phyloP scores from a whole-genome alignment of 2,797 vertebrate species.

The Clamator glandarius region DNA sequence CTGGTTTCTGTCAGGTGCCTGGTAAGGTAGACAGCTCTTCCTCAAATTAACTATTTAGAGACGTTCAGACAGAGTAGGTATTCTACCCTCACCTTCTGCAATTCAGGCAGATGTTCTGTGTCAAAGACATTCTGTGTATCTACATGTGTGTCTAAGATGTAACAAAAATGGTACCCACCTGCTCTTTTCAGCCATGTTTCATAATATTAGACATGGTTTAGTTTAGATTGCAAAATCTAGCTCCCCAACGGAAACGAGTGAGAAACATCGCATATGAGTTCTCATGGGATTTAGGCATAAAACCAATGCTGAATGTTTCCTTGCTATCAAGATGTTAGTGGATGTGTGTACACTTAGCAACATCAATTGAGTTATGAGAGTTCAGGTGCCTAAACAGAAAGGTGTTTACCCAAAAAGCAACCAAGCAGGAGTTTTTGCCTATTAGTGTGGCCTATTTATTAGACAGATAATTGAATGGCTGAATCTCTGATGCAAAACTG shows the following conservation, averaged over 20 bases:
- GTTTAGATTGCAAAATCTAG: not conserved
- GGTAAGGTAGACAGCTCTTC: not conserved
- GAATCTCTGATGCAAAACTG: not conserved
- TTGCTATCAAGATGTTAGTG: not conserved
- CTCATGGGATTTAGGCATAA: not conserved
- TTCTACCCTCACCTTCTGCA: not conserved
- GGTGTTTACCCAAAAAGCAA: not conserved
- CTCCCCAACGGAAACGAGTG: not conserved
- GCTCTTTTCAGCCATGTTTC: not conserved
- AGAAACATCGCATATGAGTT: not conserved
- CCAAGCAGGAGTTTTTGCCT: not conserved
- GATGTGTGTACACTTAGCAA: not conserved
- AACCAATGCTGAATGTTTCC: not conserved
- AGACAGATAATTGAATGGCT: not conserved
- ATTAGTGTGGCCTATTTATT: not conserved
- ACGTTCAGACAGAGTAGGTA: not conserved
- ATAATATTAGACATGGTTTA: not conserved
- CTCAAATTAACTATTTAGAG: not conserved
- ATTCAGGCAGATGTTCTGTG: not conserved
- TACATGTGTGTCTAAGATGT: not conserved
- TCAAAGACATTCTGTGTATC: not conserved
- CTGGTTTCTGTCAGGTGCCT: not conserved
- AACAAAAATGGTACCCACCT: not conserved
- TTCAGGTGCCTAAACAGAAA: not conserved
- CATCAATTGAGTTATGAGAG: not conserved